Conservation (phyloP, 2,888 invertebrate species). For the Lasioglossum calceatum region DNA sequence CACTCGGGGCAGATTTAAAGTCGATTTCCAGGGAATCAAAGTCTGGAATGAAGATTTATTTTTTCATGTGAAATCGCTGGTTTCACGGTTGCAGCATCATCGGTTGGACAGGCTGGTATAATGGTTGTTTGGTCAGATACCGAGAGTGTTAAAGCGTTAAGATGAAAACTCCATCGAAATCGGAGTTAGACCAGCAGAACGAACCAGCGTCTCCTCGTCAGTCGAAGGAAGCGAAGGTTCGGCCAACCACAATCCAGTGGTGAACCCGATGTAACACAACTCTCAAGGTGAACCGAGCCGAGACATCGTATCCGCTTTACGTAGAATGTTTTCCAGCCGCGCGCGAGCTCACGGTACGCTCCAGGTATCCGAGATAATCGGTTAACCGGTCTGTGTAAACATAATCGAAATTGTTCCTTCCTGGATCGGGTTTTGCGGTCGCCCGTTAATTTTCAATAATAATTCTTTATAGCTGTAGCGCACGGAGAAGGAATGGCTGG, state of each 20-base stretch:
- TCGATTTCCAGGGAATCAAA: no score
- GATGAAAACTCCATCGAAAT: neutral
- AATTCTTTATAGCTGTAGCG: neutral
- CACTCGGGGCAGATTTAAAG: no score
- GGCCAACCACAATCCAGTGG: conserved; percentile 51
- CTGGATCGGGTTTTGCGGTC: conserved; percentile 21
- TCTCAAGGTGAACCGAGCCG: conserved; percentile 62
- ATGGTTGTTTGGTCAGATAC: neutral
- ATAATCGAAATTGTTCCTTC: conserved; percentile 50
- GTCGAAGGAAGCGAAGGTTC: conserved; percentile 22
- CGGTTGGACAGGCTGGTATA: neutral
- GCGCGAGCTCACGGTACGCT: conserved; percentile 1
- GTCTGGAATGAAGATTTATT: no score
- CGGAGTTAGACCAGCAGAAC: neutral
- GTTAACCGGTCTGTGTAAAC: conserved; percentile 39
- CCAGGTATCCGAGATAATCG: conserved; percentile 40
- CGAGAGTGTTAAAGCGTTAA: neutral
- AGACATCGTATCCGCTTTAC: conserved; percentile 47
- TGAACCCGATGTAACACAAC: conserved; percentile 51
- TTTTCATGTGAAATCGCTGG: no score
- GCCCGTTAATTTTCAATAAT: conserved; percentile 37
- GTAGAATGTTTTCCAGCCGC: conserved; percentile 49
- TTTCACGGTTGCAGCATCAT: no score
- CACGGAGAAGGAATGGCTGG: neutral
- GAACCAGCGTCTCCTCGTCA: neutral